Evolutionary conservation across 2,797 vertebrate genomes (phyloP).

Genomic region (Clarias pachynema): DNA sequence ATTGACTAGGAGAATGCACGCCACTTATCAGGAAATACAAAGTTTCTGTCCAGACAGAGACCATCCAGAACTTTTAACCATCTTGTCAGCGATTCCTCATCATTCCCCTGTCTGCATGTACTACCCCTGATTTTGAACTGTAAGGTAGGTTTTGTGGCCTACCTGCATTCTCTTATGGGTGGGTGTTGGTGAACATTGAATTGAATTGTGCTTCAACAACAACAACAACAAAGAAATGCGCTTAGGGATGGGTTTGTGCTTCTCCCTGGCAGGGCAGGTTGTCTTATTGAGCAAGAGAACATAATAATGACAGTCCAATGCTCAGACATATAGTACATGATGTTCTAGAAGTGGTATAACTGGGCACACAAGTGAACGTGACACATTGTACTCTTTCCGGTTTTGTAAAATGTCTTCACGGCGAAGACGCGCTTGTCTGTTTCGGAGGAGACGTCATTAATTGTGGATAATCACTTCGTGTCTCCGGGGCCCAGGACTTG

Average conservation of each 20-base stretch:
- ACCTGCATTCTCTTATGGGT: neutral
- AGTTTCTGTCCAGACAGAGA: neutral
- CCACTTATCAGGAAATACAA: neutral
- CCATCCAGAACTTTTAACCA: neutral
- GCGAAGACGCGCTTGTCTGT: neutral
- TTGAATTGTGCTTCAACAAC: neutral
- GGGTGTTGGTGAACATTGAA: neutral
- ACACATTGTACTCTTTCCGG: neutral
- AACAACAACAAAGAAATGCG: neutral
- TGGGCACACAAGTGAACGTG: neutral
- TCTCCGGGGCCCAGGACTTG: neutral
- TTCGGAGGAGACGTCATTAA: neutral
- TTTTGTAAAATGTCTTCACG: neutral
- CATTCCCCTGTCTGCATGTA: neutral
- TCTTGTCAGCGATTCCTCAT: neutral
- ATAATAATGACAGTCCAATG: neutral
- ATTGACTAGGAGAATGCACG: neutral
- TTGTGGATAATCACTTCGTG: neutral
- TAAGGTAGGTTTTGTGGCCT: neutral
- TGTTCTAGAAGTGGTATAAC: neutral
- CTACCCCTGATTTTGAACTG: neutral
- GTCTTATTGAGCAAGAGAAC: neutral
- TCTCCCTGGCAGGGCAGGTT: neutral
- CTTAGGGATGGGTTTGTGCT: neutral
- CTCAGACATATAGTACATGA: neutral